A percentile compares a stretch with the other conserved stretches of the same genome.
Conservation (phyloP, 2,113 vertebrate genomes). For the Zapornia atra region DNA sequence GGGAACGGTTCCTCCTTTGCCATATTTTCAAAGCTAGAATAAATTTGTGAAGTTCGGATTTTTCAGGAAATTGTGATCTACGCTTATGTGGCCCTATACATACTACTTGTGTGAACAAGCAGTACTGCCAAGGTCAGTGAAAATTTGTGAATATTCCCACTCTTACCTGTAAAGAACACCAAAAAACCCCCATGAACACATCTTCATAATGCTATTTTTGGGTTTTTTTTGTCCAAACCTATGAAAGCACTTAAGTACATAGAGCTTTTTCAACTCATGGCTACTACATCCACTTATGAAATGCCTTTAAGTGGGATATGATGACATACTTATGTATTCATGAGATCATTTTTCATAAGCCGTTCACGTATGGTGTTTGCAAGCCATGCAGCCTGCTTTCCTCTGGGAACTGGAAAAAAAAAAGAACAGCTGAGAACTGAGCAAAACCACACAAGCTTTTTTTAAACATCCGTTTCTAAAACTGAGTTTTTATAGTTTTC, state of each 20-base stretch:
- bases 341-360: conserved; percentile 61
- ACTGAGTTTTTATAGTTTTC: conserved; percentile 48
- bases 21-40: background rate
- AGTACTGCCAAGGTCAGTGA: fast-evolving
- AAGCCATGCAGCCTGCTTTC: conserved; percentile 51
- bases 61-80: background rate
- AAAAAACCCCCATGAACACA: background rate
- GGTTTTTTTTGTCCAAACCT: background rate
- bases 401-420: conserved; percentile 53
- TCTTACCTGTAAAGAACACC: background rate
- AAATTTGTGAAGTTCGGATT: background rate
- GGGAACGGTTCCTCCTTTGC: background rate
- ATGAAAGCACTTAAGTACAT: conserved; percentile 20
- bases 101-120: too few species aligned
- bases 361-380: conserved; percentile 64
- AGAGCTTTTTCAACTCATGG: conserved; percentile 22
- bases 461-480: conserved; percentile 43
- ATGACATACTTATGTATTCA: conserved; percentile 68
- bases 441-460: conserved; percentile 36
- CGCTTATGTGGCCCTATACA: fast-evolving
- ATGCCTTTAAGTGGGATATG: conserved; percentile 65
- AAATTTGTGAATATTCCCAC: background rate
- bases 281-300: conserved; percentile 63
- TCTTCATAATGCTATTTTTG: background rate
- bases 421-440: conserved; percentile 49